Evolutionary conservation across 1,140 invertebrate species (phyloP).

Genomic region (Apocrypta bakeri): DNA sequence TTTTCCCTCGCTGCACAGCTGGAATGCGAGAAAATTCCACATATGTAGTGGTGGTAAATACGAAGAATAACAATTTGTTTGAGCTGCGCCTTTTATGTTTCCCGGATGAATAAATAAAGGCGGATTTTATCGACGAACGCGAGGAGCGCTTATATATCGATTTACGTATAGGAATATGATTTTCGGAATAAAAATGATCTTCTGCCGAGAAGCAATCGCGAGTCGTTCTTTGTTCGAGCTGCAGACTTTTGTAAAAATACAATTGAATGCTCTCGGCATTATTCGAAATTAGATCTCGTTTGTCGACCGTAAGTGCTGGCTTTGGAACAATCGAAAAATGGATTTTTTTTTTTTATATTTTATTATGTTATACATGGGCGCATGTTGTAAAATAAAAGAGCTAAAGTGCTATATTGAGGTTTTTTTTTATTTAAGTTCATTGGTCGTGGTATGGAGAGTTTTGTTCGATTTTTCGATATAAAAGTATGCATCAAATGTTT

Average conservation of each 20-base stretch:
- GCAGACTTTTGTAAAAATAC: neutral
- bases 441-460: no score
- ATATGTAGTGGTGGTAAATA: neutral
- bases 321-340: neutral
- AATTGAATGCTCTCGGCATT: no score
- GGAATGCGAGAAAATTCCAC: constrained; percentile 9
- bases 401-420: neutral
- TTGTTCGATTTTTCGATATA: no score
- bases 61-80: constrained; percentile 21
- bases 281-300: neutral
- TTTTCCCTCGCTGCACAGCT: neutral
- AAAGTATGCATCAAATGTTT: no score
- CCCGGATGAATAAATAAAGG: neutral
- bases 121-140: neutral
- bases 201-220: neutral
- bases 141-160: neutral
- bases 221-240: neutral
- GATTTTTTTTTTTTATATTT: no score
- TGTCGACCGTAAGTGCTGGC: neutral
- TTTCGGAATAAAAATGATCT: neutral
- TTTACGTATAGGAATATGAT: neutral
- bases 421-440: neutral
- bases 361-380: neutral
- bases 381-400: neutral
- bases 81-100: neutral